Evolutionary conservation across 2,888 invertebrate genomes (phyloP), one percentile per base, ranked within the genome.

Genomic region (Cacoxenus indagator): DNA sequence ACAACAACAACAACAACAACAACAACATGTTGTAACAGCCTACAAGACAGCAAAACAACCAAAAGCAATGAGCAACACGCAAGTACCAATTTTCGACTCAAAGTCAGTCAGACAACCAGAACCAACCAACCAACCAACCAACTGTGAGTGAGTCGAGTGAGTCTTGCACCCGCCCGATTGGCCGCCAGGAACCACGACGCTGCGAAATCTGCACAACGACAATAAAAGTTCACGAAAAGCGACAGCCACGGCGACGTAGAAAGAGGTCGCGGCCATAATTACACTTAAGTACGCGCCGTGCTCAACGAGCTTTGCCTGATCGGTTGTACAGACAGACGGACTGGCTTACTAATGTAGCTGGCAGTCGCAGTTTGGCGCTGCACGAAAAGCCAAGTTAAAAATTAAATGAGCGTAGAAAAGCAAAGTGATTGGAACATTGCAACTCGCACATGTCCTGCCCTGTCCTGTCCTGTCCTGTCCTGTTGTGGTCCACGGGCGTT

Each of bases 231-330:
- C 65, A 65, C 37, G 51, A 51, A 22, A 51, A 17, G 11, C 22
- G 22, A 11, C 6, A 19, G 22, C 48, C 5, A 46, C 46, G 17
- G 46, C 46, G 45, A 55, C 46, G 43, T 54, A 27, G 31, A 67
- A 67, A 59, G 66, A 67, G 66, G 66, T 67, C 66, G 66, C 59
- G 66, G 59, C 66, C 66, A 59, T 82, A 81, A 81, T 81, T 81
- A 75, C 74, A 81, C 73, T 82, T 80, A 81, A 81, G 78, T 82
- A 75, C 73, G 66, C 78, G 73, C 70, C 75, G 57, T 75, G 73
- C n/a, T n/a, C 72, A 59, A 51, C 51, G 37, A 69, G 45, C 31
- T 54, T 62, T 51, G 37, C 45, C 55, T 65, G 65, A 37, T n/a
- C 55, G 27, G 55, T 9, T 26, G 6, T 9, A 24, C 26, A 29